Conservation (phyloP, 2,113 vertebrate genomes). For the Barnardius zonarius region DNA sequence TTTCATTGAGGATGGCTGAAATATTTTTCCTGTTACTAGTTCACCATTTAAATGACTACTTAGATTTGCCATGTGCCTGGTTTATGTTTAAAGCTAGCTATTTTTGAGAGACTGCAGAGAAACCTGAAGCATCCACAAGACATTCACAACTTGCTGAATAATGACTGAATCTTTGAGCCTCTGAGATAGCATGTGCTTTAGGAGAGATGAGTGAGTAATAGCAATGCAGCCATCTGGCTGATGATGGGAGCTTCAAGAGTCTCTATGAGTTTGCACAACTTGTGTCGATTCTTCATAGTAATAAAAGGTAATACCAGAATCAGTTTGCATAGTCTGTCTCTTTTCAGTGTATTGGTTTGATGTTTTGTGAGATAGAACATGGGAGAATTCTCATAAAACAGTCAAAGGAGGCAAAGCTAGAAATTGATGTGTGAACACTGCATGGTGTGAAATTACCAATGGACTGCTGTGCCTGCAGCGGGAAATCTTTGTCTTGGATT, state of each 20-base stretch:
- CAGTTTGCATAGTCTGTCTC: not conserved
- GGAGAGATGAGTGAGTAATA: slow-evolving; percentile 2
- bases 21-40: not conserved
- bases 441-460: slow-evolving; percentile 25
- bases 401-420: slow-evolving; percentile 5
- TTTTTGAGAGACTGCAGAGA: not conserved
- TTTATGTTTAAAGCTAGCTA: not conserved
- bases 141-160: not conserved
- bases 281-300: not conserved
- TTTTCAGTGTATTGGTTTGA: slow-evolving; percentile 4
- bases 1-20: not conserved
- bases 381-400: slow-evolving; percentile 35
- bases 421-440: slow-evolving; percentile 26
- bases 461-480: not conserved
- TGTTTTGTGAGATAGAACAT: not conserved
- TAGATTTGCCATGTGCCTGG: not conserved
- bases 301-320: slow-evolving; percentile 29
- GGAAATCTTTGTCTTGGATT: slow-evolving; percentile 31
- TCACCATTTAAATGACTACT: not conserved
- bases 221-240: slow-evolving; percentile 8
- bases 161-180: not conserved
- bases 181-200: not conserved
- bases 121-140: not conserved
- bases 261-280: not conserved
- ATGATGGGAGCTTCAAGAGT: slow-evolving; percentile 8